Evolutionary conservation across 1,140 invertebrate genomes (phyloP), one percentile per base, ranked within the genome.

Genomic region (Camponotus vicinus): DNA sequence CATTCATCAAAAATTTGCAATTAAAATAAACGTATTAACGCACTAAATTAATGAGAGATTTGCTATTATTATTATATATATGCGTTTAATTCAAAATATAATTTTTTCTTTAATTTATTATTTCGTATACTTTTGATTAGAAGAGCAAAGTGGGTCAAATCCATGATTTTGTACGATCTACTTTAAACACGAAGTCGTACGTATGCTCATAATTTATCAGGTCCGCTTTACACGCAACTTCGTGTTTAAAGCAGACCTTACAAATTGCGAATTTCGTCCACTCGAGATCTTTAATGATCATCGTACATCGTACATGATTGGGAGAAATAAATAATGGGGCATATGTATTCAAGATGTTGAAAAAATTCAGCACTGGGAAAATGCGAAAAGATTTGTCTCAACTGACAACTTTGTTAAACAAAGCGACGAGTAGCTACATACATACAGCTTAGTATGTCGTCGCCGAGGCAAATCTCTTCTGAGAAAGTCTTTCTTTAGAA

Each of bases 201-300:
- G 45, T 49, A 61, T 11, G 37, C 40, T 55, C 55, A 73, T 75
- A 73, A 75, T 83, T 83, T 83, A 83, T 83, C 79, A 73, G 40
- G n/a, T 61, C 69, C 57, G 57, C 79, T 83, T 83, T 75, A 21
- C 55, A 59, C 67, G 15, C 69, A 83, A 18, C 40, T 61, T 83
- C 79, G 67, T 37, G 69, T 83, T 83, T 83, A 83, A 83, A 83
- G 79, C 32, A 9, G 79, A 83, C 57, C 79, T 75, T 61, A 73
- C 67, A 82, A 73, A 73, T 73, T 83, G 59, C 67, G 40, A 55
- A 75, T 75, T 71, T 34, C 9, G 34, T 49, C 27, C 37, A 27
- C 77, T 70, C 32, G 49, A 59, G 66, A 79, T 69, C 11, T 34
- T 70, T 21, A 9, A 70, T 57, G 42, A 55, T 45, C 45, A 27